Conservation (phyloP, 1,140 invertebrate genomes). For the Musca domestica region DNA sequence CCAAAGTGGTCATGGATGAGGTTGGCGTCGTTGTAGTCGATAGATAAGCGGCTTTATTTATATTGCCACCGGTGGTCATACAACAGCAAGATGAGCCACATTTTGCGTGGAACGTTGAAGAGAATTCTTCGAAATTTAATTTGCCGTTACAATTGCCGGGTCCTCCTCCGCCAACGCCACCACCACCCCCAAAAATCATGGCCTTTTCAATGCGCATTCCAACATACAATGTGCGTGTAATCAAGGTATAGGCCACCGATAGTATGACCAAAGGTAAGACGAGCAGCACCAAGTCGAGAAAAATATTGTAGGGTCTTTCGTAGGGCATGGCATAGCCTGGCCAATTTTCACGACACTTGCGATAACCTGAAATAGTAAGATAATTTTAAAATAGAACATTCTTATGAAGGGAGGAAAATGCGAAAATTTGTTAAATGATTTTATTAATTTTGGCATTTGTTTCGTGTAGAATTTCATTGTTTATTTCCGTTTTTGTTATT, state of each 20-base stretch:
- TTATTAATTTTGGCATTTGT: not conserved
- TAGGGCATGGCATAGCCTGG: slow-evolving; percentile 57
- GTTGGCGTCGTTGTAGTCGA: not conserved
- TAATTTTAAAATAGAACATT: not conserved
- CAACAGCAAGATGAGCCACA: not conserved
- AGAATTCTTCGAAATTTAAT: not conserved
- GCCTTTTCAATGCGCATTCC: slow-evolving; percentile 60
- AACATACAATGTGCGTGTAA: slow-evolving; percentile 70
- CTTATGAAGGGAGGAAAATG: not conserved
- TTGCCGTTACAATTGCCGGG: slow-evolving; percentile 16
- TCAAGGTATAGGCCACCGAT: slow-evolving; percentile 71
- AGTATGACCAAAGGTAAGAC: slow-evolving; percentile 75
- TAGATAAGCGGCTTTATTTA: no score
- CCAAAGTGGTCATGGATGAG: not conserved
- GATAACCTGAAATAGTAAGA: slow-evolving; percentile 37
- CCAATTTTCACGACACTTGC: slow-evolving; percentile 76
- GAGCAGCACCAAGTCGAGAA: slow-evolving; percentile 70
- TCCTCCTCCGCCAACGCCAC: not conserved
- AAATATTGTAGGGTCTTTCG: slow-evolving; percentile 72
- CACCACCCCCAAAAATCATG: slow-evolving; percentile 27
- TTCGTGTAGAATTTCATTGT: no score
- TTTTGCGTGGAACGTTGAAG: not conserved
- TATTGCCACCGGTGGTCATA: no score
- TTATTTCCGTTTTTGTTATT: no score
- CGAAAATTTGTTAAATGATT: not conserved